Evolutionary conservation across 2,797 vertebrate genomes (phyloP).

Genomic region (Trichosurus vulpecula): DNA sequence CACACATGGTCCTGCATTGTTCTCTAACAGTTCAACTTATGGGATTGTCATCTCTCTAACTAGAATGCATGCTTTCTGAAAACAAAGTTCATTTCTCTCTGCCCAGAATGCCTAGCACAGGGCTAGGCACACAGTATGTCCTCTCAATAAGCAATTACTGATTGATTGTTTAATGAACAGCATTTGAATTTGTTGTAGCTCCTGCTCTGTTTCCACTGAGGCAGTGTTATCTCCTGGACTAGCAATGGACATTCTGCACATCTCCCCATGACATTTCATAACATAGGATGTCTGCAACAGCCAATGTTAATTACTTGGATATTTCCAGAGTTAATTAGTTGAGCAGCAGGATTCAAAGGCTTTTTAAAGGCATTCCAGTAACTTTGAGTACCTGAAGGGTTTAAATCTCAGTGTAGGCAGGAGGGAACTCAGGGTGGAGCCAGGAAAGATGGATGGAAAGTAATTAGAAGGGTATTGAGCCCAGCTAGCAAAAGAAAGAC

Average conservation of each 20-base stretch:
- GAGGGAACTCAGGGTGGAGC: background rate
- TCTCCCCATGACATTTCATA: background rate
- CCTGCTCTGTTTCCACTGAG: background rate
- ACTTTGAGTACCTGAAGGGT: background rate
- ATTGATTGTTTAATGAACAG: background rate
- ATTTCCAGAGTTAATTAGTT: background rate
- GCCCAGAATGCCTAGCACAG: background rate
- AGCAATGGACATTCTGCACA: background rate
- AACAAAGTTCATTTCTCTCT: background rate
- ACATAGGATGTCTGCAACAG: slow-evolving; percentile 11
- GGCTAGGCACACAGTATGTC: background rate
- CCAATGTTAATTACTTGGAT: slow-evolving; percentile 3
- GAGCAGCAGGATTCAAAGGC: background rate
- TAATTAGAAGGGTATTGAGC: slow-evolving; percentile 9
- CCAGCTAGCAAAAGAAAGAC: background rate
- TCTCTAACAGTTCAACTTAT: background rate
- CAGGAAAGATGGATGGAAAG: slow-evolving; percentile 7
- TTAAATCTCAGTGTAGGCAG: background rate
- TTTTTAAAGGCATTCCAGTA: slow-evolving; percentile 7
- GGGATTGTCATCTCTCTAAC: background rate
- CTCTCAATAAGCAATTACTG: background rate
- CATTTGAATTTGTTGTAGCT: slow-evolving; percentile 3
- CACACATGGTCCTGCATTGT: background rate
- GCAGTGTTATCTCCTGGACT: background rate
- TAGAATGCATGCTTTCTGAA: background rate